These are phyloP conservation scores for Andrena minutula DNA, from an alignment of 2,888 invertebrate genomes.

Conservation along the genomic window DNA sequence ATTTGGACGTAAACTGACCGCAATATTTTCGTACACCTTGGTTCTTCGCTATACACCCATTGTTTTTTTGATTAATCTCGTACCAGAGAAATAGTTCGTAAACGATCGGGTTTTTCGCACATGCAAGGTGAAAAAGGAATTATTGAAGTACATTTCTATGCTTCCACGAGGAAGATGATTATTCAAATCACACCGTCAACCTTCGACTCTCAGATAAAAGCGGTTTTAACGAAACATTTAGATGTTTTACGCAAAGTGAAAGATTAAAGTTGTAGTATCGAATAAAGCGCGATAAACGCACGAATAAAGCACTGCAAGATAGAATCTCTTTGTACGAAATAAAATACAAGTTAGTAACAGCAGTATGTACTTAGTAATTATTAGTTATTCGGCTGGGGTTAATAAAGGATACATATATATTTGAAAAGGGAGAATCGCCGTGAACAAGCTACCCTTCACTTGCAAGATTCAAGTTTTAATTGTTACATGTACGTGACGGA, in stretches of 20 bases:
- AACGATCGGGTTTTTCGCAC: background rate
- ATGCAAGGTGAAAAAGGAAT: background rate
- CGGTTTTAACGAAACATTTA: background rate
- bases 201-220: background rate
- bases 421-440: constrained; percentile 30
- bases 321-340: background rate
- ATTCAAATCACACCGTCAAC: background rate
- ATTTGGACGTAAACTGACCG: background rate
- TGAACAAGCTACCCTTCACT: constrained; percentile 40
- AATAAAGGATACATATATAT: constrained; percentile 13
- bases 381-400: background rate
- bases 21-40: background rate
- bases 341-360: background rate
- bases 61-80: constrained; percentile 8
- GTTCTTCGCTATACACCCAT: background rate
- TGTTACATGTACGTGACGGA: constrained; percentile 66
- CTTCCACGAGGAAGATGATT: background rate
- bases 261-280: background rate
- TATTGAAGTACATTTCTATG: background rate
- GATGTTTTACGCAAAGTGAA: background rate
- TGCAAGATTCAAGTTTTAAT: constrained; percentile 72
- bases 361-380: background rate
- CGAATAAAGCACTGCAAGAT: background rate
- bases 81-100: constrained; percentile 1
- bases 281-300: background rate